Conservation (phyloP, 1,140 invertebrate genomes). For the Diachasmimorpha longicaudata region DNA sequence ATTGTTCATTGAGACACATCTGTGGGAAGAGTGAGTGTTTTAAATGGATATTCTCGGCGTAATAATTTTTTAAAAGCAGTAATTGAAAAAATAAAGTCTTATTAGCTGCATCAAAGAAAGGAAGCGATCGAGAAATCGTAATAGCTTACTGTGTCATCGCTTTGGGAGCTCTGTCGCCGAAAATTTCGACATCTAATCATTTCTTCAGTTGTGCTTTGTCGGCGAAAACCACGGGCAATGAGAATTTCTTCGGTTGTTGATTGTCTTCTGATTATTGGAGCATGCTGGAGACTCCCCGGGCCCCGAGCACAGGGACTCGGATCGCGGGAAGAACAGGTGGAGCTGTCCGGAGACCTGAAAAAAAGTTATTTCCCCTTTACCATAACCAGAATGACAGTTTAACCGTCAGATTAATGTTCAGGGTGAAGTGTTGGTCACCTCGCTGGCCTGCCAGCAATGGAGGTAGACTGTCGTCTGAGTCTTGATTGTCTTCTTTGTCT, state of each 20-base stretch:
- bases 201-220: slow-evolving; percentile 89
- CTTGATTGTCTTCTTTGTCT: slow-evolving; percentile 67
- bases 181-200: slow-evolving; percentile 91
- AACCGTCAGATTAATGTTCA: background rate
- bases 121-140: background rate
- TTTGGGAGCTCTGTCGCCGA: slow-evolving; percentile 79
- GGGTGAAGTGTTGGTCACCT: slow-evolving; percentile 37
- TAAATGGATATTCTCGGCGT: too few relatives aligned
- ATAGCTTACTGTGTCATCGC: slow-evolving; percentile 71
- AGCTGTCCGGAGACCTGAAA: slow-evolving; percentile 62
- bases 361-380: background rate
- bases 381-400: background rate
- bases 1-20: slow-evolving; percentile 20
- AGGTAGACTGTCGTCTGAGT: slow-evolving; percentile 80
- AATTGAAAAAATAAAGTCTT: too few relatives aligned
- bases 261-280: slow-evolving; percentile 80
- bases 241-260: slow-evolving; percentile 91
- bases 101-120: too few relatives aligned
- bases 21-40: background rate
- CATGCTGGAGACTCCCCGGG: slow-evolving; percentile 56
- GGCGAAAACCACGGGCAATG: slow-evolving; percentile 85
- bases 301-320: slow-evolving; percentile 74
- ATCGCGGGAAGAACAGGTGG: slow-evolving; percentile 66
- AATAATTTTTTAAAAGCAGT: too few relatives aligned
- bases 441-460: slow-evolving; percentile 67